phyloP scores from a whole-genome alignment of 2,797 vertebrate species.

The Numenius phaeopus region DNA sequence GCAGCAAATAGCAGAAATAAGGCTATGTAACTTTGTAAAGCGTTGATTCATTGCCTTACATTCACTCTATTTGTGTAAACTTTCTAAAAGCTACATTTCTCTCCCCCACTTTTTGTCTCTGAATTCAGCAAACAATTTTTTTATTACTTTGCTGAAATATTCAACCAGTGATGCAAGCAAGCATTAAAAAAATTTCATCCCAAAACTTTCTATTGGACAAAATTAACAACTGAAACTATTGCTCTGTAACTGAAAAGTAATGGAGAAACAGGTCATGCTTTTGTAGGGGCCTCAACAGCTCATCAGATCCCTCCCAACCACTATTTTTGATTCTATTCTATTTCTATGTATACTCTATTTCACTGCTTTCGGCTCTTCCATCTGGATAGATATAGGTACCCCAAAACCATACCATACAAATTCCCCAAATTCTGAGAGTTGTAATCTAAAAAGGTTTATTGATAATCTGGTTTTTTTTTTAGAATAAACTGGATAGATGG shows the following conservation, averaged over 20 bases:
- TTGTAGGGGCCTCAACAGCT: neutral
- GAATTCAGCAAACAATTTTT: neutral
- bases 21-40: neutral
- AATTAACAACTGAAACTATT: neutral
- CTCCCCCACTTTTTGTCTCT: neutral
- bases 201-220: neutral
- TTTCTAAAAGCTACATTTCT: neutral
- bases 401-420: neutral
- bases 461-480: neutral
- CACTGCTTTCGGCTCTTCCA: neutral
- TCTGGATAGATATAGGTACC: fast-evolving
- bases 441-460: neutral
- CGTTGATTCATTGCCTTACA: neutral
- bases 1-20: neutral
- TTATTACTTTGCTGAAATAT: neutral
- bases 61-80: neutral
- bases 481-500: neutral
- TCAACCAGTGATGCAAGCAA: neutral
- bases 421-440: neutral
- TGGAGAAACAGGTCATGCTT: neutral
- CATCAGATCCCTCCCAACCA: neutral
- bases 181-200: neutral
- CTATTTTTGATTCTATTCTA: neutral
- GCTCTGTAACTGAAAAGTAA: neutral
- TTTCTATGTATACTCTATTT: neutral